These are phyloP conservation scores for Phylloscopus trochiloides DNA, from an alignment of 2,113 vertebrate genomes.

Conservation along the genomic window DNA sequence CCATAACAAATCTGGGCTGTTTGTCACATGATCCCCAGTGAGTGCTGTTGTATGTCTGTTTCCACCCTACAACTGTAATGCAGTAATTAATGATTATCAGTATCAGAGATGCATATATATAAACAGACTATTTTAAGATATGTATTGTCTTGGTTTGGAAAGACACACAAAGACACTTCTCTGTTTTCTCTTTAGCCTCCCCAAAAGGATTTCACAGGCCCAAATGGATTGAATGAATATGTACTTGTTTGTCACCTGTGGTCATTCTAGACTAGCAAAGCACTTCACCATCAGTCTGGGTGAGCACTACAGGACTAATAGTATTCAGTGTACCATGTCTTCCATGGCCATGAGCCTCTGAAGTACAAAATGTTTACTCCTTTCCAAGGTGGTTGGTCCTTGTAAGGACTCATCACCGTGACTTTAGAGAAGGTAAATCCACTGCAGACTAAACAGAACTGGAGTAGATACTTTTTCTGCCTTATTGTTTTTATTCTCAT, in stretches of 20 bases:
- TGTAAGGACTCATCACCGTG: neutral
- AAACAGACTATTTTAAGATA: neutral
- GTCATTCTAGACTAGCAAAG: neutral
- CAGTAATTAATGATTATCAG: neutral
- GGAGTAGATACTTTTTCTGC: neutral
- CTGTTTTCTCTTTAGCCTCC: neutral
- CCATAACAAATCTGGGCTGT: neutral
- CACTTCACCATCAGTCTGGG: neutral
- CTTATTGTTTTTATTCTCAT: neutral
- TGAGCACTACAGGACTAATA: neutral
- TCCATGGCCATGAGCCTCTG: rapidly evolving
- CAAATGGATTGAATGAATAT: neutral
- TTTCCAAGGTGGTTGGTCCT: neutral
- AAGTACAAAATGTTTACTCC: neutral
- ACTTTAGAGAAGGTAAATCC: neutral
- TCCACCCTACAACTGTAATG: neutral
- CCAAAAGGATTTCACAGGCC: neutral
- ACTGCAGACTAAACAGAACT: neutral
- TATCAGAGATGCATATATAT: neutral
- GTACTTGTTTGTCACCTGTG: neutral
- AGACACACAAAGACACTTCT: neutral
- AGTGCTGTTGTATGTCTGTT: neutral
- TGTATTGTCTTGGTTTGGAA: too few relatives aligned
- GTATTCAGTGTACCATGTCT: neutral
- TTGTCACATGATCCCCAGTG: neutral